Evolutionary conservation across 2,888 invertebrate species (phyloP).

Genomic region (Ischnura elegans): DNA sequence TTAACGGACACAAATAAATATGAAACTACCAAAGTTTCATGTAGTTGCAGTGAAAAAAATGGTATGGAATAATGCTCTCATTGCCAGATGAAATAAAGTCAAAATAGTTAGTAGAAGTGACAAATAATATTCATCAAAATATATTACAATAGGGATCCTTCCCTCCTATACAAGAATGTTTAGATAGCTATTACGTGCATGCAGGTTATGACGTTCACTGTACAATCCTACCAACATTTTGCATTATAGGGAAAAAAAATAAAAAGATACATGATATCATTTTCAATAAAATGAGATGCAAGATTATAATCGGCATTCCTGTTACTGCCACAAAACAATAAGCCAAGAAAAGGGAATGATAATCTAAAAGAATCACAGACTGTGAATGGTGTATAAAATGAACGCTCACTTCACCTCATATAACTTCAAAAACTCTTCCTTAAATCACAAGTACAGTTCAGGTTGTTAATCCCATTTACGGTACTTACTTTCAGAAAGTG

Average conservation of each 20-base stretch:
- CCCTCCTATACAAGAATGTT: slow-evolving; percentile 4
- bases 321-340: neutral
- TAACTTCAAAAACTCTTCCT: neutral
- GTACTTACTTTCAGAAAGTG: slow-evolving; percentile 2
- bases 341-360: neutral
- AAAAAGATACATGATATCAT: neutral
- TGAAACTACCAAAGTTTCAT: slow-evolving; percentile 47
- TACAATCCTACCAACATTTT: slow-evolving; percentile 23
- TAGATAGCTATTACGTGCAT: neutral
- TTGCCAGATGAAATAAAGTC: neutral
- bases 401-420: neutral
- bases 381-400: slow-evolving; percentile 20
- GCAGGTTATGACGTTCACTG: neutral
- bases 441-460: slow-evolving; percentile 38
- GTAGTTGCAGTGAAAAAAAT: slow-evolving; percentile 24
- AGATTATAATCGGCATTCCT: slow-evolving; percentile 20
- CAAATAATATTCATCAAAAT: slow-evolving; percentile 52
- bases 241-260: neutral
- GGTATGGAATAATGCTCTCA: slow-evolving; percentile 26
- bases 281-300: neutral
- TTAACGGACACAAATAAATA: slow-evolving; percentile 50
- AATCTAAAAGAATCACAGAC: slow-evolving; percentile 37
- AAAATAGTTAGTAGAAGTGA: neutral
- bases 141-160: slow-evolving; percentile 28
- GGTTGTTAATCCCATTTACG: slow-evolving; percentile 40